Evolutionary conservation across 2,888 invertebrate species (phyloP).

Genomic region (Myopa tessellatipennis): DNA sequence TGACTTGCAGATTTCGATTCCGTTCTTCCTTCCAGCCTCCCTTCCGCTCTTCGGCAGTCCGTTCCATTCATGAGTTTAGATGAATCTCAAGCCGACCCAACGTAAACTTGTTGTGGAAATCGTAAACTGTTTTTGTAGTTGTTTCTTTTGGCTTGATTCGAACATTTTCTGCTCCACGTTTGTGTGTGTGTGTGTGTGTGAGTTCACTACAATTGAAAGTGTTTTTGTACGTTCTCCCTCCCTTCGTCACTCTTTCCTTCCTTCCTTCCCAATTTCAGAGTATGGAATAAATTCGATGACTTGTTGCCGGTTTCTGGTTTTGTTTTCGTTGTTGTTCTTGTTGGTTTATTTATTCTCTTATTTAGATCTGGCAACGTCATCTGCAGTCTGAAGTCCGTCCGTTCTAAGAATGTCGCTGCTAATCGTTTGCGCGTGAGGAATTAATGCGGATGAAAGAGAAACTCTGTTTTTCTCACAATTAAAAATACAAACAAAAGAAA

Average conservation of each 20-base stretch:
- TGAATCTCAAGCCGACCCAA: no score
- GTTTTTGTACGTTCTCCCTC: neutral
- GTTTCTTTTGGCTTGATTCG: neutral
- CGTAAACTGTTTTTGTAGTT: neutral
- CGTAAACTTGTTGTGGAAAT: no score
- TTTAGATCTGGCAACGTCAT: neutral
- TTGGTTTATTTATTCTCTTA: neutral
- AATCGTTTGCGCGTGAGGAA: neutral
- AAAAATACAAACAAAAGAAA: neutral
- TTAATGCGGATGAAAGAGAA: neutral
- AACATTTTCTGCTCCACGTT: neutral
- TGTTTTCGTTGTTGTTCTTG: neutral
- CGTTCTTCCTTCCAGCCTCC: no score
- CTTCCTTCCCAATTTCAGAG: neutral
- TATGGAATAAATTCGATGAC: neutral
- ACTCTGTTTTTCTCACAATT: neutral
- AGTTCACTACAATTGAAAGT: no score
- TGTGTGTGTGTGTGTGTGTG: neutral
- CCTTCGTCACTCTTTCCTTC: neutral
- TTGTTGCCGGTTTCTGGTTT: neutral
- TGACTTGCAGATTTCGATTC: slow-evolving; percentile 3
- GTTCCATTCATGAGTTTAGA: no score
- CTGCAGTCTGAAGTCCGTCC: neutral
- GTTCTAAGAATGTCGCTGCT: neutral
- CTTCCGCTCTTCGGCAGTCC: no score